These are phyloP conservation scores for Eumaeus atala DNA, from an alignment of 1,140 invertebrate species.

Conservation along the genomic window DNA sequence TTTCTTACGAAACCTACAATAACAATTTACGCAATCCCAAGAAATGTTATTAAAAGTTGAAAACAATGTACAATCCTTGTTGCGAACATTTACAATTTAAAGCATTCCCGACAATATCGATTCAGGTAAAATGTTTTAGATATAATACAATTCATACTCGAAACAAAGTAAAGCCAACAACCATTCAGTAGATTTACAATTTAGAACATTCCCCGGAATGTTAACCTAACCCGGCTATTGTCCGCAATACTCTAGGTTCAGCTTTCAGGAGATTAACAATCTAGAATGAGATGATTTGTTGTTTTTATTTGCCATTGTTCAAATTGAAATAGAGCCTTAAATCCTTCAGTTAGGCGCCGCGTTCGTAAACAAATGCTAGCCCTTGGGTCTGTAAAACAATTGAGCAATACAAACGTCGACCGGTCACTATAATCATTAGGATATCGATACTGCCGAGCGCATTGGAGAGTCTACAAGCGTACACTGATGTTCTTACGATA, in stretches of 20 bases:
- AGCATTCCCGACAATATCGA: no score
- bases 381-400: slow-evolving; percentile 3
- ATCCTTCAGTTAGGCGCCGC: background rate
- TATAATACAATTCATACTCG: no score
- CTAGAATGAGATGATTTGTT: background rate
- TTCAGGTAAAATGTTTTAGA: no score
- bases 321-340: slow-evolving; percentile 4
- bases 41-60: no score
- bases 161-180: background rate
- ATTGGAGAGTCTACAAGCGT: background rate
- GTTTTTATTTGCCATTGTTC: slow-evolving; percentile 11
- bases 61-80: no score
- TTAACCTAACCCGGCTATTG: no score
- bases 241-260: background rate
- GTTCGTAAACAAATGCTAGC: background rate
- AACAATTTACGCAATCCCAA: no score
- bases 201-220: slow-evolving; percentile 2
- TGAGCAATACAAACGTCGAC: slow-evolving; percentile 9
- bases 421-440: slow-evolving; percentile 2
- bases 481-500: background rate
- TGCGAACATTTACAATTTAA: no score
- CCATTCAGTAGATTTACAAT: slow-evolving; percentile 6
- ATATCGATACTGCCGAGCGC: slow-evolving; percentile 1
- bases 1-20: no score
- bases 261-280: slow-evolving; percentile 9